Percentiles rank a stretch among this genome's conserved stretches.
Conservation (phyloP, 2,797 vertebrate genomes). For the Steatocranus sp. region DNA sequence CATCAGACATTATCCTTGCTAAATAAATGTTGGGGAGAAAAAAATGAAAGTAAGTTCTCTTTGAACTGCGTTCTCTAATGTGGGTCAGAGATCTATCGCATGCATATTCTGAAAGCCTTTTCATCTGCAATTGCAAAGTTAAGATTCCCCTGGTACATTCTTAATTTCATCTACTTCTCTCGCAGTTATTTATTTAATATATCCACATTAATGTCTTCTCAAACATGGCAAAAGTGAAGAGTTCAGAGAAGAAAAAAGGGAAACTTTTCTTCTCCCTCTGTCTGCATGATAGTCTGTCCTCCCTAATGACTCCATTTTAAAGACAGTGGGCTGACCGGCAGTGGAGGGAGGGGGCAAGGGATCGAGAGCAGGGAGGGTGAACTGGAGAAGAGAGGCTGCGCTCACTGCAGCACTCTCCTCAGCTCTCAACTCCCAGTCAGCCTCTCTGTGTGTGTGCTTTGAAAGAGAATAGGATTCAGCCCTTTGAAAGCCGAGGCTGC, state of each 20-base stretch:
- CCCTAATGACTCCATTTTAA: slow-evolving; percentile 77
- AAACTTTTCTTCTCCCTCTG: slow-evolving; percentile 45
- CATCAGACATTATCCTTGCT: slow-evolving; percentile 28
- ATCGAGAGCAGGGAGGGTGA: slow-evolving; percentile 34
- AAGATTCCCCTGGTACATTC: slow-evolving; percentile 69
- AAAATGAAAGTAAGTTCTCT: slow-evolving; percentile 59
- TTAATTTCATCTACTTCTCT: slow-evolving; percentile 73
- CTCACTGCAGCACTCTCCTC: slow-evolving; percentile 63
- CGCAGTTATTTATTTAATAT: slow-evolving; percentile 76
- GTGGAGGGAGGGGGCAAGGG: slow-evolving; percentile 36
- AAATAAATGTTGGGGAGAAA: slow-evolving; percentile 33
- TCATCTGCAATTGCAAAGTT: slow-evolving; percentile 74
- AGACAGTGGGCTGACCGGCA: slow-evolving; percentile 64
- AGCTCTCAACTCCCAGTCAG: slow-evolving; percentile 58
- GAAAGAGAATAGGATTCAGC: slow-evolving; percentile 72
- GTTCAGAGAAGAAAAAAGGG: slow-evolving; percentile 42
- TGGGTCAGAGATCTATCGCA: slow-evolving; percentile 76
- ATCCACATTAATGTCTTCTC: slow-evolving; percentile 65
- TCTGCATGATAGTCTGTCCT: slow-evolving; percentile 55
- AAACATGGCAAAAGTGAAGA: slow-evolving; percentile 58
- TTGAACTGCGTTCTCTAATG: slow-evolving; percentile 74
- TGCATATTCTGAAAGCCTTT: slow-evolving; percentile 72
- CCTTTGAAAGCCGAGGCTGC: slow-evolving; percentile 71
- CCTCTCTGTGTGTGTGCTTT: slow-evolving; percentile 67
- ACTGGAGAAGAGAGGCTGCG: slow-evolving; percentile 45